These are phyloP conservation scores for Melanaphis sacchari DNA, from an alignment of 1,140 invertebrate species.

Conservation along the genomic window DNA sequence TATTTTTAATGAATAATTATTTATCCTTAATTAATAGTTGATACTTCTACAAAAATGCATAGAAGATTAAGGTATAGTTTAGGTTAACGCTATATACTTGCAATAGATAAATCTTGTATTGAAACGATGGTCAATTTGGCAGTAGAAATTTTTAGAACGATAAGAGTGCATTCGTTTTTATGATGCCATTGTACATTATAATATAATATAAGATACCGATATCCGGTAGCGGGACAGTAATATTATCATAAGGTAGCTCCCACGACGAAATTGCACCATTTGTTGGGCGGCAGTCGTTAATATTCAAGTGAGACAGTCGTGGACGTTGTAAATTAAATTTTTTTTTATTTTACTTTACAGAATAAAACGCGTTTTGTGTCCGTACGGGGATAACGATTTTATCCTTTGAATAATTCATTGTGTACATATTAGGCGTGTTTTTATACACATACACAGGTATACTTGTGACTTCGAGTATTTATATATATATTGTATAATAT, in stretches of 20 bases:
- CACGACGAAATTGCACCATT: conserved; percentile 54
- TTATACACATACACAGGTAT: background rate
- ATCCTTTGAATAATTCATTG: conserved; percentile 48
- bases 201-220: conserved; percentile 31
- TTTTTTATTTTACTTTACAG: conserved; percentile 37
- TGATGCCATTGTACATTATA: background rate
- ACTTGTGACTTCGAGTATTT: background rate
- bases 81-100: background rate
- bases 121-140: background rate
- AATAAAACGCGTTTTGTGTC: conserved; percentile 33
- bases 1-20: too few species aligned
- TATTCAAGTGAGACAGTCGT: conserved; percentile 39
- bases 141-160: background rate
- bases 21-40: background rate
- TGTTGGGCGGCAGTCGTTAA: conserved; percentile 32
- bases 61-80: too few species aligned
- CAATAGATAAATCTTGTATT: background rate
- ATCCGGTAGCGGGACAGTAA: conserved; percentile 49
- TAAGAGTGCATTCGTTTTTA: background rate
- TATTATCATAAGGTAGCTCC: conserved; percentile 53
- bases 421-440: conserved; percentile 34
- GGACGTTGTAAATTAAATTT: conserved; percentile 51
- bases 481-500: conserved; percentile 23
- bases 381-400: conserved; percentile 52
- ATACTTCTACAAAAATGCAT: background rate